Conservation (phyloP, 1,140 invertebrate genomes). For the Euura saliciscinereae region DNA sequence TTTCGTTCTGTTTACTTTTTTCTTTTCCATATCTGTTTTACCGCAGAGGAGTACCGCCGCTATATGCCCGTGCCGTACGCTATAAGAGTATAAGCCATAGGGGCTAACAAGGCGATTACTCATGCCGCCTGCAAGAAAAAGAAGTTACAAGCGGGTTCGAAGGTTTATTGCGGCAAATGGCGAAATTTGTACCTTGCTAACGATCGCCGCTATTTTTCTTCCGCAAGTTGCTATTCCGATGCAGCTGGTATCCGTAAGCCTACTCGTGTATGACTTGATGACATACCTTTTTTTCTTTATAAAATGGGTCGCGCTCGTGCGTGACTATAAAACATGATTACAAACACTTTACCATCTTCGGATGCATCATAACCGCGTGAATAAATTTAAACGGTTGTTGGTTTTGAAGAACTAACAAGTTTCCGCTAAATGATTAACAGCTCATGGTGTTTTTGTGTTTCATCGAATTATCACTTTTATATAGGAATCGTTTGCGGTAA, state of each 20-base stretch:
- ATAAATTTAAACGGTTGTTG: no score
- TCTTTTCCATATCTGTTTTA: background rate
- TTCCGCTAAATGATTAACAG: no score
- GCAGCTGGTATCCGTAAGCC: background rate
- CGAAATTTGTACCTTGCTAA: slow-evolving; percentile 60
- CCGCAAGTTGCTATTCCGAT: background rate
- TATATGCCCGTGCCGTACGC: background rate
- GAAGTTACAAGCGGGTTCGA: slow-evolving; percentile 56
- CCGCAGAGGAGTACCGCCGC: background rate
- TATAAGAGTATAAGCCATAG: slow-evolving; percentile 49
- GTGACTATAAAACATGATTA: no score
- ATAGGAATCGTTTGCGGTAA: no score
- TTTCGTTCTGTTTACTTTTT: slow-evolving; percentile 16
- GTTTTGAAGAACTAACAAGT: no score
- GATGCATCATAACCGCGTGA: no score
- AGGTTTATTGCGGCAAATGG: slow-evolving; percentile 60
- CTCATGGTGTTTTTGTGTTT: no score
- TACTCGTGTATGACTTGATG: background rate
- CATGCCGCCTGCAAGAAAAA: slow-evolving; percentile 55
- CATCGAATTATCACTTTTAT: no score
- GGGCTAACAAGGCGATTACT: slow-evolving; percentile 61
- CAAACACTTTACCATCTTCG: no score
- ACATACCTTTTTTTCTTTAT: no score
- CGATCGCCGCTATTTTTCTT: slow-evolving; percentile 46
- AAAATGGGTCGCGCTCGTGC: no score